A percentile compares a stretch with the other conserved stretches of the same genome.
phyloP scores from a whole-genome alignment of 2,113 vertebrate genomes.

The Okapia johnstoni region DNA sequence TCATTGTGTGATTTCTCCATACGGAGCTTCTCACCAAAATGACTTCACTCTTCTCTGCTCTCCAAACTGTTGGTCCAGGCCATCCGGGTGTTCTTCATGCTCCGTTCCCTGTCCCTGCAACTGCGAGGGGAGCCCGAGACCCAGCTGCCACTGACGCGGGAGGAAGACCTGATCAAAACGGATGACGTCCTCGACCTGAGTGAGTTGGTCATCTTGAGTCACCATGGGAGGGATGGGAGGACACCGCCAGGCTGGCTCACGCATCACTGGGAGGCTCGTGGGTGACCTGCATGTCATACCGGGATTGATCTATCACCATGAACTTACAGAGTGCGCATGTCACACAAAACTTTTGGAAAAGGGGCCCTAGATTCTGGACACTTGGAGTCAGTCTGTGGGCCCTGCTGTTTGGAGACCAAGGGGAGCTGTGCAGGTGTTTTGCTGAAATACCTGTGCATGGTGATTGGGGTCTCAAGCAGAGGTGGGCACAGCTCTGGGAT shows the following conservation, averaged over 20 bases:
- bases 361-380: background rate
- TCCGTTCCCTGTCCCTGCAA: slow-evolving; percentile 91
- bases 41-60: background rate
- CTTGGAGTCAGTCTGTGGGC: background rate
- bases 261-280: background rate
- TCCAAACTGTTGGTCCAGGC: slow-evolving; percentile 81
- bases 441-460: background rate
- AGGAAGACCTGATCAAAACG: slow-evolving; percentile 95
- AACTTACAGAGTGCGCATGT: background rate
- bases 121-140: slow-evolving; percentile 92
- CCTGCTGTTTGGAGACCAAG: background rate
- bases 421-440: background rate
- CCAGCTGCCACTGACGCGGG: slow-evolving; percentile 93
- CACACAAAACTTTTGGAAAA: background rate
- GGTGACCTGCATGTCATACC: background rate
- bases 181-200: slow-evolving; percentile 98
- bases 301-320: background rate
- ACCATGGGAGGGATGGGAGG: fast-evolving
- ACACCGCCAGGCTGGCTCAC: background rate
- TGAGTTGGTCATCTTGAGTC: slow-evolving; percentile 80
- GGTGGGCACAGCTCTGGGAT: background rate
- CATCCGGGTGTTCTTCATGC: slow-evolving; percentile 98
- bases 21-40: background rate
- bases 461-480: background rate
- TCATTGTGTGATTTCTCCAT: background rate